Base-by-base conservation (phyloP, 2,888 invertebrate genomes). In the Loripinus fragilis region DNA sequence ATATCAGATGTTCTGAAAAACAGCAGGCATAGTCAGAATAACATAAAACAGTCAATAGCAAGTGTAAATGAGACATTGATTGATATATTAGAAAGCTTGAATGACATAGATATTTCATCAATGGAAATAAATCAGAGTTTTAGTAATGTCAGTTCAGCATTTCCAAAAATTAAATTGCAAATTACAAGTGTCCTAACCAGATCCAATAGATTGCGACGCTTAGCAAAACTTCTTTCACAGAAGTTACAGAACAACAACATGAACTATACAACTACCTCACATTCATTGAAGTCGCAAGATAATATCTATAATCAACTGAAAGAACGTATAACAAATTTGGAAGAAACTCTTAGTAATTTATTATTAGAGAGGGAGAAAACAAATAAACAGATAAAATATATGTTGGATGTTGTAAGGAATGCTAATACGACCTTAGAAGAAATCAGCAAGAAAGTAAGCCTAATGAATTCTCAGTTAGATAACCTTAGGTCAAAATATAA, bases 401-500 rank as follows among this genome's bases (percentile, higher is more conserved):
- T 15, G 20, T 25, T 67, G 2, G 23, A 42, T 28, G 17, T 2
- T 2, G 10, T 67, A 25, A 23, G 17, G 2, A 7, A 41, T 10
- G 55, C 67, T n/a, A 35, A 60, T 41, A 33, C 50, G 17, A 33
- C 20, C 7, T 77, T 71, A 23, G 23, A 66, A 3, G 66, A 69
- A 35, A 42, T 74, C n/a, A 41, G 42, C 23, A 69, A 42, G 5
- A 83, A 83, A 66, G 28, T 83, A 17, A 52, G 68, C 7, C 70
- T 42, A 30, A 41, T 81, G 5, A 74, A 74, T 50, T n/a, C 64
- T 8, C 70, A 76, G n/a, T 69, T 78, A 23, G 68, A 74, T 28
- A 55, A 42, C 25, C 25, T 78, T 17, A 38, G 35, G 17, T 12
- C 67, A 0, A 52, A 50, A 23, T 78, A 64, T 28, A 66, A 64